Conservation (phyloP, 2,888 invertebrate species). For the Pemphredon lugubris region DNA sequence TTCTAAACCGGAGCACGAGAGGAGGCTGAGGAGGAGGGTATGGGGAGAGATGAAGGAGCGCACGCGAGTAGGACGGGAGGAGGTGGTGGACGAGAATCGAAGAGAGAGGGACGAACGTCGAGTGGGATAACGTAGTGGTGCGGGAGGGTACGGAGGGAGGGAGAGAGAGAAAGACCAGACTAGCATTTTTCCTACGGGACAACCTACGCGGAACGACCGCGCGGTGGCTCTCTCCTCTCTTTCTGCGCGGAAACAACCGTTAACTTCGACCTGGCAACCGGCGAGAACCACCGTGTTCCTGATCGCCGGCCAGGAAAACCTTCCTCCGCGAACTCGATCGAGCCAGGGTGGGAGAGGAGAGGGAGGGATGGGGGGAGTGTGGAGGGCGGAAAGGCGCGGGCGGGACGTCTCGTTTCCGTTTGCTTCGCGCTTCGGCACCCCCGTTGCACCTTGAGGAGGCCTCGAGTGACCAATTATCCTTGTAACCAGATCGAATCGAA, state of each 20-base stretch:
- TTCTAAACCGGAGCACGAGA: conserved; percentile 39
- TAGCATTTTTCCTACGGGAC: conserved; percentile 44
- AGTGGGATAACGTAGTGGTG: conserved; percentile 19
- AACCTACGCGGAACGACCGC: conserved; percentile 12
- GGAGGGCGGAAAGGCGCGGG: neutral
- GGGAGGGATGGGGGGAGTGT: too few species aligned
- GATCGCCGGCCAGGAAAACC: conserved; percentile 37
- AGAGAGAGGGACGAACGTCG: conserved; percentile 8
- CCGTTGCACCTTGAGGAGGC: conserved; percentile 31
- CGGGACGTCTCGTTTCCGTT: conserved; percentile 26
- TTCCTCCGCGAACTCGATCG: conserved; percentile 37
- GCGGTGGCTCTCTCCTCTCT: conserved; percentile 28
- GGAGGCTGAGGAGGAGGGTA: conserved; percentile 19
- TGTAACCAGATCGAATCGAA: conserved; percentile 33
- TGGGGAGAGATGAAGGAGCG: conserved; percentile 6
- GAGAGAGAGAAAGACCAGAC: conserved; percentile 32
- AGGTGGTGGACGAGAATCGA: conserved; percentile 23
- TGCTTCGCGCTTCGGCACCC: conserved; percentile 33
- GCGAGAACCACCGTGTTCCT: conserved; percentile 39
- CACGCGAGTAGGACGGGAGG: conserved; percentile 11
- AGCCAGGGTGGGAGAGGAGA: conserved; percentile 1
- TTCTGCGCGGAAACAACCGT: conserved; percentile 67
- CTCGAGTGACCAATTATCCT: conserved; percentile 36
- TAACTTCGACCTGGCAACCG: conserved; percentile 77
- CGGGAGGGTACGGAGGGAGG: conserved; percentile 19